phyloP scores from a whole-genome alignment of 2,113 vertebrate genomes.

The Ammodytes dubius region DNA sequence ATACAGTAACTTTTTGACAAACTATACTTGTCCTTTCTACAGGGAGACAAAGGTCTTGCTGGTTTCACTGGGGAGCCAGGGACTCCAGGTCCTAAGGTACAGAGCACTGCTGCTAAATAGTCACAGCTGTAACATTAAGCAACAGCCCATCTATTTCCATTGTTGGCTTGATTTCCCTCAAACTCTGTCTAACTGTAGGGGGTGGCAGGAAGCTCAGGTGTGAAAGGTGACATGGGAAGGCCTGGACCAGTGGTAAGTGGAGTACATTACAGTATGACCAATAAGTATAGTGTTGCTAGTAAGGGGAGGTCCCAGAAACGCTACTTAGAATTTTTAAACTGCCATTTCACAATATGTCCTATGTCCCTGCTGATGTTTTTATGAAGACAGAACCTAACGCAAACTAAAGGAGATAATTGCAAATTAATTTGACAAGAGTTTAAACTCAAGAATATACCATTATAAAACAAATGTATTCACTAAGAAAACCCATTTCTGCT shows the following conservation, averaged over 20 bases:
- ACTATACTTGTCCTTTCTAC: conserved; percentile 1
- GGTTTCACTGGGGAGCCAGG: conserved; percentile 79
- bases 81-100: conserved; percentile 79
- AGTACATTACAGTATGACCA: neutral
- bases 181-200: conserved; percentile 75
- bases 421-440: neutral
- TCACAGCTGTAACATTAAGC: neutral
- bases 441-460: neutral
- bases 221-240: conserved; percentile 82
- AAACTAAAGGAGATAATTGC: conserved; percentile 4
- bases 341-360: neutral
- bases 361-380: conserved; percentile 11
- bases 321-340: neutral
- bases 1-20: neutral
- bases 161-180: neutral
- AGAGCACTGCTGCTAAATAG: neutral
- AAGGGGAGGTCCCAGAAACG: neutral
- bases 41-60: conserved; percentile 83
- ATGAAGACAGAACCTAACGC: neutral
- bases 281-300: neutral
- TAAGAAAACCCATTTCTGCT: too few relatives aligned
- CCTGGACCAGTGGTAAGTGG: conserved; percentile 76
- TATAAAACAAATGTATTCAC: neutral
- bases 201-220: conserved; percentile 72
- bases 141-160: neutral